A percentile compares a stretch with the other conserved stretches of the same genome.
These are phyloP conservation scores for Salmo trutta DNA, from an alignment of 2,797 vertebrate genomes.

Conservation along the genomic window DNA sequence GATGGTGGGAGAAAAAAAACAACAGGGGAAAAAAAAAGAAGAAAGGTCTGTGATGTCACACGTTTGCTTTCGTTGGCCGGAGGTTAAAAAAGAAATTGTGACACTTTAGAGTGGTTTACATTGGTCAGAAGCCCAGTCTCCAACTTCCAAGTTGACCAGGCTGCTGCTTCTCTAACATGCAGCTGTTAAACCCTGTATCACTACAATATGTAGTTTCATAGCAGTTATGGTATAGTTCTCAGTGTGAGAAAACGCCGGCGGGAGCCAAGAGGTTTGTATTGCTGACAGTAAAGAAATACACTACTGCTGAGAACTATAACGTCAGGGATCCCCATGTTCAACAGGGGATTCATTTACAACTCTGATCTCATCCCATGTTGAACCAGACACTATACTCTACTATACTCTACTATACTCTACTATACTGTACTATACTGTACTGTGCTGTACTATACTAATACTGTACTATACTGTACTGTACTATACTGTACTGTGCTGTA, in stretches of 20 bases:
- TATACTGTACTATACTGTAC: no score
- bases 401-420: no score
- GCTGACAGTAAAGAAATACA: constrained; percentile 51
- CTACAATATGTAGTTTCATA: constrained; percentile 65
- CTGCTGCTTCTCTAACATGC: constrained; percentile 59
- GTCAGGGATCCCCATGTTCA: constrained; percentile 52
- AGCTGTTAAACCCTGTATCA: constrained; percentile 71
- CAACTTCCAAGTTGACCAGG: constrained; percentile 62
- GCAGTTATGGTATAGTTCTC: constrained; percentile 68
- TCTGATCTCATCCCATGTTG: constrained; percentile 39
- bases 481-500: no score
- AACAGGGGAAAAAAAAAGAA: neutral
- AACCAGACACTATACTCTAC: constrained; percentile 39
- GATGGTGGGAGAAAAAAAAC: neutral
- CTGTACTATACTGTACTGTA: no score
- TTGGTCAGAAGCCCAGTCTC: constrained; percentile 67
- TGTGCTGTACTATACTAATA: no score
- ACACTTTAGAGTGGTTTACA: constrained; percentile 69
- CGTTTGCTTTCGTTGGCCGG: constrained; percentile 63
- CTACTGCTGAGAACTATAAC: constrained; percentile 52
- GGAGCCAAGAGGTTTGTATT: constrained; percentile 18
- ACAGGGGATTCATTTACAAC: constrained; percentile 32
- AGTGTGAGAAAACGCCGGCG: constrained; percentile 49
- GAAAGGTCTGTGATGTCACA: constrained; percentile 57
- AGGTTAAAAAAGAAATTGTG: constrained; percentile 52